These are phyloP conservation scores for Dromius quadrimaculatus DNA, from an alignment of 2,888 invertebrate genomes.

Conservation along the genomic window DNA sequence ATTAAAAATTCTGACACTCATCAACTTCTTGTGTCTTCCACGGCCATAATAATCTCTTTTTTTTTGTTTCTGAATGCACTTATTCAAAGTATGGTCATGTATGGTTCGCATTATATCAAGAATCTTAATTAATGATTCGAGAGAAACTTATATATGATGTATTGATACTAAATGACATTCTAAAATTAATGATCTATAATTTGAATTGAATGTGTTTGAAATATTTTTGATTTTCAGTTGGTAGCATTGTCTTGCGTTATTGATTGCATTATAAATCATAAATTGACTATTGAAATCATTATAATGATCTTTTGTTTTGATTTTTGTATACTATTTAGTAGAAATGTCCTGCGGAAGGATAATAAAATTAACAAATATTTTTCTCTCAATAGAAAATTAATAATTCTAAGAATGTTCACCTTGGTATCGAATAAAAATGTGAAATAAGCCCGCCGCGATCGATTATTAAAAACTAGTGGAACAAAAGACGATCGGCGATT, in stretches of 20 bases:
- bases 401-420: neutral
- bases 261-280: constrained; percentile 4
- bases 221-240: neutral
- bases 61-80: constrained; percentile 8
- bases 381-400: no score
- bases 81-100: constrained; percentile 5
- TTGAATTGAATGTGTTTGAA: constrained; percentile 19
- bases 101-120: constrained; percentile 23
- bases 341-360: neutral
- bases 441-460: no score
- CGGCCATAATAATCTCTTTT: neutral
- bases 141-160: neutral
- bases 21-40: constrained; percentile 1
- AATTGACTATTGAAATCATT: constrained; percentile 5
- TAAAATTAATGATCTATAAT: constrained; percentile 5
- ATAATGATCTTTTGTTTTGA: no score
- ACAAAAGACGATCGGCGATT: no score
- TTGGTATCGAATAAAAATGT: no score
- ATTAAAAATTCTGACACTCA: constrained; percentile 35
- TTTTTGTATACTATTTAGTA: no score
- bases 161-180: constrained; percentile 2
- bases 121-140: constrained; percentile 14
- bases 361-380: neutral
- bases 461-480: no score
- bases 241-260: neutral